These are phyloP conservation scores for Watsonalla binaria DNA, from an alignment of 2,888 invertebrate genomes.

Conservation along the genomic window DNA sequence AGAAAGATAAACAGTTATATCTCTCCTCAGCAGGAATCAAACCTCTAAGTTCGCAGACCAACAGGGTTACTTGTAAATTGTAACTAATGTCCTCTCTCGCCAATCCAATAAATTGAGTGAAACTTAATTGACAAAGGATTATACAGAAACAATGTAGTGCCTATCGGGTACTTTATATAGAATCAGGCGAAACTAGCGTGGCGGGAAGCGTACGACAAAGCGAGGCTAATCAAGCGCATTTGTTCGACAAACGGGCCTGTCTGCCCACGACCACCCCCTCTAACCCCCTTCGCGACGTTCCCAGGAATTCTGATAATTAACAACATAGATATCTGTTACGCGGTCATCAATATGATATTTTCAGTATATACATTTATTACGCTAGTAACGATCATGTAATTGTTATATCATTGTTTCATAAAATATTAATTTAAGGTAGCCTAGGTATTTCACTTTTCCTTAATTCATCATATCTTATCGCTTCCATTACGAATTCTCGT, in stretches of 20 bases:
- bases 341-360: constrained; percentile 17
- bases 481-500: too few species aligned
- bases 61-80: too few species aligned
- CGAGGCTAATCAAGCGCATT: constrained; percentile 71
- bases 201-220: constrained; percentile 48
- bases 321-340: constrained; percentile 43
- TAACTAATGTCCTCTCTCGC: too few species aligned
- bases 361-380: background rate
- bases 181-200: constrained; percentile 7
- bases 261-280: constrained; percentile 19
- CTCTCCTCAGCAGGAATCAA: too few species aligned
- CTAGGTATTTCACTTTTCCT: too few species aligned
- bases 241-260: constrained; percentile 59
- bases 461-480: too few species aligned
- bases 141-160: background rate
- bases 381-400: too few species aligned
- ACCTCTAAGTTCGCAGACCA: too few species aligned
- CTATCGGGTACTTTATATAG: background rate
- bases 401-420: too few species aligned
- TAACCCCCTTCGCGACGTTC: constrained; percentile 13
- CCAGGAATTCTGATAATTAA: constrained; percentile 61
- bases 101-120: background rate
- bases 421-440: too few species aligned
- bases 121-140: background rate
- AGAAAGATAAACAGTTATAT: too few species aligned